Evolutionary conservation across 2,888 invertebrate species (phyloP).

Genomic region (Thecocarcelia acutangulata): DNA sequence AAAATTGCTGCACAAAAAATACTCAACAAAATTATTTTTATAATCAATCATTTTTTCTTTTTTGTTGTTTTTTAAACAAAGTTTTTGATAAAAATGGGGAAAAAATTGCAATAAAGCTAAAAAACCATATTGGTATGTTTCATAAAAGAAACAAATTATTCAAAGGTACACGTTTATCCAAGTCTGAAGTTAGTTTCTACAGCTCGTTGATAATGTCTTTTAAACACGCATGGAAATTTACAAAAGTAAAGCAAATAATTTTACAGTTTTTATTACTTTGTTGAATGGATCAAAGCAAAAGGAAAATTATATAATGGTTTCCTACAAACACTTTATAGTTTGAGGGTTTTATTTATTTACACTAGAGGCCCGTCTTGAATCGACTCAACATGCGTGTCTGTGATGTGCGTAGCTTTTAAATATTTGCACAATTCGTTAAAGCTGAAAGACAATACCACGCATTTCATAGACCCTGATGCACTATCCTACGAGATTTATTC

Average conservation of each 20-base stretch:
- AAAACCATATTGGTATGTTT: slow-evolving; percentile 15
- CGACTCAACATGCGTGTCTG: no score
- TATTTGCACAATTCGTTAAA: no score
- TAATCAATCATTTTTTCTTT: slow-evolving; percentile 34
- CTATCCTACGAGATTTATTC: no score
- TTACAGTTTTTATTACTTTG: neutral
- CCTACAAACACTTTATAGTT: neutral
- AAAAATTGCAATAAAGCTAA: slow-evolving; percentile 12
- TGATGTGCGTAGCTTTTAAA: no score
- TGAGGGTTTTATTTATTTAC: no score
- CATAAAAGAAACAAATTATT: no score
- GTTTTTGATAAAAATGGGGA: neutral
- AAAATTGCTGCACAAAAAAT: slow-evolving; percentile 12
- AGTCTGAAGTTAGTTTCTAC: no score
- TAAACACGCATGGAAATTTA: slow-evolving; percentile 13
- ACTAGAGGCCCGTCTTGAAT: no score
- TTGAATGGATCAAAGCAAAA: neutral
- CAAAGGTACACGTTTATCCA: no score
- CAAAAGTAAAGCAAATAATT: neutral
- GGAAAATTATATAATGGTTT: neutral
- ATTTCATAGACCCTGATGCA: no score
- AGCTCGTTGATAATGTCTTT: slow-evolving; percentile 3
- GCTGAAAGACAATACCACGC: no score
- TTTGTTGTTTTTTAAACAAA: neutral
- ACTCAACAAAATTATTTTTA: slow-evolving; percentile 7